phyloP scores from a whole-genome alignment of 2,888 invertebrate genomes.

The Anthophora plumipes region DNA sequence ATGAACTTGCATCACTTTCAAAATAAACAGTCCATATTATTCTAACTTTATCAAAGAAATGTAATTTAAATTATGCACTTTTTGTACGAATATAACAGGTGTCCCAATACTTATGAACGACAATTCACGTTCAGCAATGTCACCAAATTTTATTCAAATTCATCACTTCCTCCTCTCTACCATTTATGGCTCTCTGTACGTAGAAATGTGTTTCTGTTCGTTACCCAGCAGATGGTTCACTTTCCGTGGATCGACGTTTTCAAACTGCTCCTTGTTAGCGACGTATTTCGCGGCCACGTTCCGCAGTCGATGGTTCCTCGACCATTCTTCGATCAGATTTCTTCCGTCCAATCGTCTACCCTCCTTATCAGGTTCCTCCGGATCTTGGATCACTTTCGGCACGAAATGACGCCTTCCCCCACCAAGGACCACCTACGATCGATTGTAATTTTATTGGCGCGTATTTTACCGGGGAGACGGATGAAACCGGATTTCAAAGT shows the following conservation, averaged over 20 bases:
- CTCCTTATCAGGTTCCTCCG: slow-evolving; percentile 89
- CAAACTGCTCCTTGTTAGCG: slow-evolving; percentile 90
- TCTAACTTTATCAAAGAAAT: too few relatives aligned
- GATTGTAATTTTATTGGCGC: slow-evolving; percentile 49
- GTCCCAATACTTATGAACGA: too few relatives aligned
- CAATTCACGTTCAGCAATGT: not conserved
- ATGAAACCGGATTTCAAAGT: slow-evolving; percentile 37
- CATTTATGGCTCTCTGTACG: not conserved
- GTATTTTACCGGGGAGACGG: slow-evolving; percentile 37
- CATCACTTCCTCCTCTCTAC: not conserved
- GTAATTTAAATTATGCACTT: too few relatives aligned
- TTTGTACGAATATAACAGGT: too few relatives aligned
- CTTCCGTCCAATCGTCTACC: slow-evolving; percentile 91
- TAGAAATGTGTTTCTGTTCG: slow-evolving; percentile 63
- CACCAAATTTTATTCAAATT: not conserved
- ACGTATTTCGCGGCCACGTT: slow-evolving; percentile 90
- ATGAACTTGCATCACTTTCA: too few relatives aligned
- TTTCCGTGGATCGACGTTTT: slow-evolving; percentile 88
- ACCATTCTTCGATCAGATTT: slow-evolving; percentile 93
- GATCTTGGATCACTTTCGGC: slow-evolving; percentile 89
- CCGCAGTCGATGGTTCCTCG: slow-evolving; percentile 89
- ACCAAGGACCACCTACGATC: slow-evolving; percentile 90
- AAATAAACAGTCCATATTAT: too few relatives aligned
- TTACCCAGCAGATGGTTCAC: slow-evolving; percentile 91
- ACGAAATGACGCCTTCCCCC: slow-evolving; percentile 92